phyloP scores from a whole-genome alignment of 2,113 vertebrate species.

The Himantopus leucocephalus region DNA sequence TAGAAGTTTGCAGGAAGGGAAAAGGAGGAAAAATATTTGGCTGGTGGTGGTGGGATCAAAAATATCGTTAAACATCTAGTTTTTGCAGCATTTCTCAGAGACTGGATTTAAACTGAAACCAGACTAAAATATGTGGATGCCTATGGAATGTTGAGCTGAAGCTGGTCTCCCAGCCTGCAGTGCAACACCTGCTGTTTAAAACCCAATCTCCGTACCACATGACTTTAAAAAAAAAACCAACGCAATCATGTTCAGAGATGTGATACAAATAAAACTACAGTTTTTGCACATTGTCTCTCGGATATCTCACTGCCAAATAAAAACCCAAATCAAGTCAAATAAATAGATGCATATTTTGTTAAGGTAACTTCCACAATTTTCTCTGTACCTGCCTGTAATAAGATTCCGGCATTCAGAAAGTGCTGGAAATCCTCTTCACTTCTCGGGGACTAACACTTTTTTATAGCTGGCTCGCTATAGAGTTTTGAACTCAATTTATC shows the following conservation, averaged over 20 bases:
- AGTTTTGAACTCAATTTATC: slow-evolving; percentile 75
- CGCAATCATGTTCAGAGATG: slow-evolving; percentile 67
- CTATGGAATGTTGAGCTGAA: slow-evolving; percentile 78
- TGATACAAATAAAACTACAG: slow-evolving; percentile 68
- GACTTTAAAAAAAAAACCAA: not conserved
- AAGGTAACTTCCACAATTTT: slow-evolving; percentile 82
- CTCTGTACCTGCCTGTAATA: slow-evolving; percentile 75
- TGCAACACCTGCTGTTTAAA: slow-evolving; percentile 55
- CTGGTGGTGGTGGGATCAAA: slow-evolving; percentile 65
- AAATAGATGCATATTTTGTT: slow-evolving; percentile 91
- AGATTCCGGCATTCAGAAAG: slow-evolving; percentile 68
- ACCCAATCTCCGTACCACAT: slow-evolving; percentile 47
- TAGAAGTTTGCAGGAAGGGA: slow-evolving; percentile 67
- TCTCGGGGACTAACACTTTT: slow-evolving; percentile 69
- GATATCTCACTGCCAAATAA: slow-evolving; percentile 72
- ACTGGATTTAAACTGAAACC: slow-evolving; percentile 74
- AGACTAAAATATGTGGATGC: slow-evolving; percentile 62
- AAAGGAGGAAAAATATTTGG: slow-evolving; percentile 67
- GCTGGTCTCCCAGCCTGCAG: slow-evolving; percentile 48
- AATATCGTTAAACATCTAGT: slow-evolving; percentile 68
- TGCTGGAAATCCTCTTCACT: slow-evolving; percentile 70
- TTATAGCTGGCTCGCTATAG: slow-evolving; percentile 75
- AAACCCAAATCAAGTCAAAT: slow-evolving; percentile 84
- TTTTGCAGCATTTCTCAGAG: slow-evolving; percentile 79
- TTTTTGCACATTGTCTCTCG: slow-evolving; percentile 72